Evolutionary conservation across 2,888 invertebrate genomes (phyloP), one percentile per base, ranked within the genome.

Genomic region (Timema podura): DNA sequence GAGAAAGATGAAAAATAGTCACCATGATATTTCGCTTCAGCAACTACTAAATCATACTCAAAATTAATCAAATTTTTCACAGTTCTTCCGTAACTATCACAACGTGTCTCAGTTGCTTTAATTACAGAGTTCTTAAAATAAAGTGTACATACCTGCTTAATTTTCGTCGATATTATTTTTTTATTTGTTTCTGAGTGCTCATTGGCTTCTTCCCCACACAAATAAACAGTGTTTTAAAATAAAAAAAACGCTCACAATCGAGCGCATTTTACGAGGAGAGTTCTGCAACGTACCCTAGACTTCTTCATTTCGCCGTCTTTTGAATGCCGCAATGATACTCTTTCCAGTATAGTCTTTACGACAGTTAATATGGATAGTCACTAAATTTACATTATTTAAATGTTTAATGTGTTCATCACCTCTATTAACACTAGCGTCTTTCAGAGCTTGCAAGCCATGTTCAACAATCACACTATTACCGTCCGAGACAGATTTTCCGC

Each of bases 21-120:
- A 51, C 11, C n/a, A 51, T 51, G 51, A 51, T 51, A 51, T n/a
- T 51, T 51, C n/a, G 51, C 51, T 51, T 51, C 51, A 51, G 51
- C 51, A 51, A 3, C 3, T 11, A 51, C n/a, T n/a, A 51, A 51
- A 51, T 51, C 3, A 3, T 51, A 51, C 51, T 51, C 51, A n/a
- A 13, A 49, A 2, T 13, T 11, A 13, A 51, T 51, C 11, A 1
- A 51, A 13, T 51, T n/a, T n/a, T 51, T 51, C 3, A 51, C 51
- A 2, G n/a, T 13, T 51, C 1, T n/a, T 51, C 51, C 51, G 1
- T 13, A 51, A n/a, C 11, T 13, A 51, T 51, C 51, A 51, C n/a
- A 1, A n/a, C 51, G 51, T 51, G 30, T 30, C 30, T 51, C 51
- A 13, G 51, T 3, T 51, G 11, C n/a, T 51, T 51, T 51, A 51